A percentile compares a stretch with the other conserved stretches of the same genome.
phyloP scores from a whole-genome alignment of 64 coral and sea anemone genomes.

The Montipora cactus region DNA sequence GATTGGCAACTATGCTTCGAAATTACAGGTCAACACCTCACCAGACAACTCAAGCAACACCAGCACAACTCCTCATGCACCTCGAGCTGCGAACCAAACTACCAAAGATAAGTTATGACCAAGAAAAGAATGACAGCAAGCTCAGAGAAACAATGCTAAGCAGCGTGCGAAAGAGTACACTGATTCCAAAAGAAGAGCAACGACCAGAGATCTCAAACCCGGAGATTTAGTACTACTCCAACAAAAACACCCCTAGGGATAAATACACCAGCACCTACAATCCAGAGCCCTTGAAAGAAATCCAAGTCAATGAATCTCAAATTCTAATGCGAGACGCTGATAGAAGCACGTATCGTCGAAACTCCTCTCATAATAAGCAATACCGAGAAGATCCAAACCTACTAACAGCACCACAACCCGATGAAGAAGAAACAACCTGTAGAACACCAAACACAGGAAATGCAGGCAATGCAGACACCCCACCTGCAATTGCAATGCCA shows the following conservation, averaged over 20 bases:
- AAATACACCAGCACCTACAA: constrained; percentile 15
- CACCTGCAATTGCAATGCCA: too few species aligned
- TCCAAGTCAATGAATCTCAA: constrained; percentile 16
- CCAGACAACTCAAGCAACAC: constrained; percentile 35
- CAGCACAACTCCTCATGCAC: constrained; percentile 15
- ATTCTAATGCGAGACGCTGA: background rate
- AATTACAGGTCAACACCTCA: constrained; percentile 70
- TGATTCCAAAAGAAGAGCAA: constrained; percentile 43
- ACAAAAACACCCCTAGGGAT: constrained; percentile 6
- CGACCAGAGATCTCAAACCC: background rate
- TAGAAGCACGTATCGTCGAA: background rate
- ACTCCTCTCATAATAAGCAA: constrained; percentile 28
- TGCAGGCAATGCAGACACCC: background rate
- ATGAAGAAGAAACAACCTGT: background rate
- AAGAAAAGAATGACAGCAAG: background rate
- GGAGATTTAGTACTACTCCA: constrained; percentile 49
- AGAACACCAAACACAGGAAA: background rate
- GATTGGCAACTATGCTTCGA: constrained; percentile 51
- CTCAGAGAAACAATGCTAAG: constrained; percentile 19
- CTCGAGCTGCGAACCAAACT: constrained; percentile 61
- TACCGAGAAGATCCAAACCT: background rate
- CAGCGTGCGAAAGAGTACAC: constrained; percentile 34
- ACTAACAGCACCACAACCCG: background rate
- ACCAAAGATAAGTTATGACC: background rate
- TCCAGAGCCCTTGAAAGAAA: background rate